These are phyloP conservation scores for Danio jaintianensis DNA, from an alignment of 2,797 vertebrate species.

Conservation along the genomic window DNA sequence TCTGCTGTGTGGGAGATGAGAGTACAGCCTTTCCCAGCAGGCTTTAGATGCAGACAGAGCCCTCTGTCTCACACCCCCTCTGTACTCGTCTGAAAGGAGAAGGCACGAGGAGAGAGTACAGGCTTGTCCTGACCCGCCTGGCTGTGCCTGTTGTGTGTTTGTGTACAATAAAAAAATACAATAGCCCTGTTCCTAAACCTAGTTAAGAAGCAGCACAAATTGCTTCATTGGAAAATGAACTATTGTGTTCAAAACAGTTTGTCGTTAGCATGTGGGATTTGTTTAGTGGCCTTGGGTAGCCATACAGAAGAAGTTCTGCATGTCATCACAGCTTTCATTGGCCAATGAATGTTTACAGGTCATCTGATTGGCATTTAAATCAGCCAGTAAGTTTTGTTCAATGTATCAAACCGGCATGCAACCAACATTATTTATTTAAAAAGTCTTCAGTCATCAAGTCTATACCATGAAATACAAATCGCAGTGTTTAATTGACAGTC, in stretches of 20 bases:
- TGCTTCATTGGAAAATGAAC: background rate
- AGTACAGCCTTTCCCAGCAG: conserved; percentile 60
- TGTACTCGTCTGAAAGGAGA: conserved; percentile 32
- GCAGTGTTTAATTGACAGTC: too few species aligned
- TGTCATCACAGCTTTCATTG: too few species aligned
- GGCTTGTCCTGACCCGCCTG: conserved; percentile 25
- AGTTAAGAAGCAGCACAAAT: background rate
- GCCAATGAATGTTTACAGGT: too few species aligned
- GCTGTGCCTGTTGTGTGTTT: conserved; percentile 19
- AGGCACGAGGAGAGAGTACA: conserved; percentile 17
- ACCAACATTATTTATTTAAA: too few species aligned
- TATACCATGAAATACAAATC: too few species aligned
- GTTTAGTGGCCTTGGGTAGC: too few species aligned
- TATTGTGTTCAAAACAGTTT: background rate
- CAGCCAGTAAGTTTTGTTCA: too few species aligned
- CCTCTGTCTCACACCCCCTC: conserved; percentile 51
- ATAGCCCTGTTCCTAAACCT: conserved; percentile 3
- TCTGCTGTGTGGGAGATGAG: conserved; percentile 61
- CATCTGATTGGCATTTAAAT: too few species aligned
- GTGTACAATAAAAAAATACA: background rate
- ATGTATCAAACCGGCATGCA: too few species aligned
- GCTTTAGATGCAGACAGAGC: conserved; percentile 55
- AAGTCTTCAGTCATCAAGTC: too few species aligned
- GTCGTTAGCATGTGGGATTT: background rate
- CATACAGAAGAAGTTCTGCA: too few species aligned